These are phyloP conservation scores for Diplodus sargus DNA, from an alignment of 2,797 vertebrate species.

Conservation along the genomic window DNA sequence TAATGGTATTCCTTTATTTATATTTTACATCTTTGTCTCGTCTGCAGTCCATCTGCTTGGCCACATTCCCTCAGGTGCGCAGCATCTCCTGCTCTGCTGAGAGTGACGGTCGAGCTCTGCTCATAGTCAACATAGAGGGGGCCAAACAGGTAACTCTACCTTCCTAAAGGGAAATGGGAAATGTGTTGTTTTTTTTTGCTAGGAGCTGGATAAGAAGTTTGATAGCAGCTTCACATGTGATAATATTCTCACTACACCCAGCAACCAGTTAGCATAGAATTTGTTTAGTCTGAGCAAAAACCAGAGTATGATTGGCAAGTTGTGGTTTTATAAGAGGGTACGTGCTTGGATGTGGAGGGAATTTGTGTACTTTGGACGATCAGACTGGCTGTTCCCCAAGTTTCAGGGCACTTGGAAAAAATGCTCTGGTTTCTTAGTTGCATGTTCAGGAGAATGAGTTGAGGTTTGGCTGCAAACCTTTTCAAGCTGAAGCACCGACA, in stretches of 20 bases:
- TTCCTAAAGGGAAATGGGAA: background rate
- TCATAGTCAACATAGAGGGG: constrained; percentile 89
- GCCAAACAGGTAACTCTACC: constrained; percentile 85
- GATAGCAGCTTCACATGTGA: background rate
- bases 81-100: constrained; percentile 87
- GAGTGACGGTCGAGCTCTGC: constrained; percentile 84
- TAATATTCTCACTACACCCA: background rate
- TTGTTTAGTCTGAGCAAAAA: background rate
- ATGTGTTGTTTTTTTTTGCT: background rate
- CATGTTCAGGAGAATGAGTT: background rate
- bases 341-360: no score
- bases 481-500: background rate
- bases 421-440: background rate
- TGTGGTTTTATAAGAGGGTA: no score
- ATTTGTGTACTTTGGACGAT: no score
- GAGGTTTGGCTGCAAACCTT: background rate
- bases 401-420: no score
- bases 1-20: no score
- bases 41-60: constrained; percentile 88
- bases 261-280: background rate
- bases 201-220: background rate
- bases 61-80: constrained; percentile 89
- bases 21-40: background rate
- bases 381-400: background rate
- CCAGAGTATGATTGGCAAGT: no score